These are phyloP conservation scores for Andrena bucephala DNA, from an alignment of 2,888 invertebrate species.

Conservation along the genomic window DNA sequence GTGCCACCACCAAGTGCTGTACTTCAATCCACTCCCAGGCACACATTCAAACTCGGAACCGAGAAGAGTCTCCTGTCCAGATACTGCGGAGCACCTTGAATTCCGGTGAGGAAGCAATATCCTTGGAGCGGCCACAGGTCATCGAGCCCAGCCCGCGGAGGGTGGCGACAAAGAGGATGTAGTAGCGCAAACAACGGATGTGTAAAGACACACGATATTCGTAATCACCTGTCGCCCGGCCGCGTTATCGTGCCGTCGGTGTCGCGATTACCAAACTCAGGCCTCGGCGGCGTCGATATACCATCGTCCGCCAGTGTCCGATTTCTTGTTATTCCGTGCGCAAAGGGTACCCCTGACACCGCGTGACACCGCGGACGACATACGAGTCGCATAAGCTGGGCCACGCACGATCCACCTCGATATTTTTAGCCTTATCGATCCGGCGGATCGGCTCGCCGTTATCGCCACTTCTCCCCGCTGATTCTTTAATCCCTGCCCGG, in stretches of 20 bases:
- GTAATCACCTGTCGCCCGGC: conserved; percentile 71
- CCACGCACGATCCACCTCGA: conserved; percentile 34
- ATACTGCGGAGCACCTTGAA: too few relatives aligned
- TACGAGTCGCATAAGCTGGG: conserved; percentile 40
- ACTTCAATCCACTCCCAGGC: too few relatives aligned
- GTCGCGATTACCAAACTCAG: conserved; percentile 76
- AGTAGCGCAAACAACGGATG: conserved; percentile 76
- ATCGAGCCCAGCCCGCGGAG: neutral
- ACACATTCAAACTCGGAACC: too few relatives aligned
- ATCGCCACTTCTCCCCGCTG: too few relatives aligned
- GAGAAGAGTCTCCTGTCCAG: too few relatives aligned
- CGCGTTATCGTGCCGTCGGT: conserved; percentile 70
- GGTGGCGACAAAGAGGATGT: conserved; percentile 46
- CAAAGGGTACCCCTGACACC: conserved; percentile 48
- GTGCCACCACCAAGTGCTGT: too few relatives aligned
- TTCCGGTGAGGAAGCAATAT: neutral
- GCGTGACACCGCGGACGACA: conserved; percentile 49
- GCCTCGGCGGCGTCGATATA: conserved; percentile 46
- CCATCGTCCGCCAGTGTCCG: conserved; percentile 63
- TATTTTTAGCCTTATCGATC: conserved; percentile 63
- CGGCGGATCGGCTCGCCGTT: conserved; percentile 33
- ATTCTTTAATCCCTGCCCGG: neutral
- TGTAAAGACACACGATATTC: conserved; percentile 77
- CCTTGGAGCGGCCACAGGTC: neutral
- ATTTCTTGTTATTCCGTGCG: conserved; percentile 74